phyloP scores from a whole-genome alignment of 2,888 invertebrate species.

The Diachrysia chrysitis region DNA sequence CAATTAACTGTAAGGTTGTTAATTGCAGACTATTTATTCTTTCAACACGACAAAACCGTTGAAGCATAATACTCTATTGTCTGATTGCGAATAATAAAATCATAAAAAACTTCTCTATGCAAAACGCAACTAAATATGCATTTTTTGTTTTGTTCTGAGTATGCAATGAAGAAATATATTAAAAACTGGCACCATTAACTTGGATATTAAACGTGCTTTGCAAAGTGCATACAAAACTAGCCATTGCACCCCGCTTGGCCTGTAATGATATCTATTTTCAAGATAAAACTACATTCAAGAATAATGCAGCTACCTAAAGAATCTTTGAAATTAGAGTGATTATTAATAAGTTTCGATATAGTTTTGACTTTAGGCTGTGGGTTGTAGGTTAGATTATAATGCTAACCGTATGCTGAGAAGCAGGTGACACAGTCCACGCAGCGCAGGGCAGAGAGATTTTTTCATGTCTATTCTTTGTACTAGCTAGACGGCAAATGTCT shows the following conservation, averaged over 20 bases:
- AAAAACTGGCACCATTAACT: background rate
- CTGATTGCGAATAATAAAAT: background rate
- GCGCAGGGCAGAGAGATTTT: too few species aligned
- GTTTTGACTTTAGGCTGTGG: too few species aligned
- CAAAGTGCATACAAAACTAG: background rate
- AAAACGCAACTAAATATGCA: constrained; percentile 1
- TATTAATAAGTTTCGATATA: too few species aligned
- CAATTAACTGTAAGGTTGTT: too few species aligned
- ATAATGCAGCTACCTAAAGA: too few species aligned
- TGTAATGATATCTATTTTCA: background rate
- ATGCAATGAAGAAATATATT: constrained; percentile 1
- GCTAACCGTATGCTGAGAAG: too few species aligned
- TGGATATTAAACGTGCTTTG: background rate
- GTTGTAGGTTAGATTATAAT: too few species aligned
- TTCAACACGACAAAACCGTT: background rate
- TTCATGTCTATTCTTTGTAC: too few species aligned
- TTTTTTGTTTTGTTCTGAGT: background rate
- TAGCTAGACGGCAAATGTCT: too few species aligned
- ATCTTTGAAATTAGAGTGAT: too few species aligned
- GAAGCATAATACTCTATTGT: constrained; percentile 2
- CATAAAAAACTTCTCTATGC: background rate
- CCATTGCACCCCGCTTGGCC: background rate
- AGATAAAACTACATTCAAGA: too few species aligned
- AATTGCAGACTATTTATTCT: background rate
- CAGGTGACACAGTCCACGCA: too few species aligned